Evolutionary conservation across 2,113 vertebrate genomes (phyloP).

Genomic region (Pollachius pollachius): DNA sequence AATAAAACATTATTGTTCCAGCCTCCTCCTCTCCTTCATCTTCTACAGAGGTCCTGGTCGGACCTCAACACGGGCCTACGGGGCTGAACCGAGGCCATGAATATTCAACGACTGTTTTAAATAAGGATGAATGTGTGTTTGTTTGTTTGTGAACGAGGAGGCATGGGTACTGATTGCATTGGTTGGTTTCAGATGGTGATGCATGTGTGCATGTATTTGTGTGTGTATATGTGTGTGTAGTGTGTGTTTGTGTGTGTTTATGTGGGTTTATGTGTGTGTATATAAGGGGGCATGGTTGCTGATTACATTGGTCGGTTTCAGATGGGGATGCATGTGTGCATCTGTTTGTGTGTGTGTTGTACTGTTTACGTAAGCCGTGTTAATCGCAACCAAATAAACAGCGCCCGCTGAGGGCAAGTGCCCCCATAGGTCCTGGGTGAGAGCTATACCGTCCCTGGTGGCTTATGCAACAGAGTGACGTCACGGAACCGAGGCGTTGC

Average conservation of each 20-base stretch:
- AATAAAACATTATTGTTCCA: slow-evolving; percentile 17
- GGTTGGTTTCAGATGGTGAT: neutral
- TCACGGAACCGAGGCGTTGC: slow-evolving; percentile 4
- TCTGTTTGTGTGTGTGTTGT: neutral
- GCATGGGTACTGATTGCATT: slow-evolving; percentile 31
- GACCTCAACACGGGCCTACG: slow-evolving; percentile 41
- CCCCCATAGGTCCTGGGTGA: neutral
- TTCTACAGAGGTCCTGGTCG: slow-evolving; percentile 21
- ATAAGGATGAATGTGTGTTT: neutral
- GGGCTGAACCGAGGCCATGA: slow-evolving; percentile 44
- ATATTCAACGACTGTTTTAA: slow-evolving; percentile 58
- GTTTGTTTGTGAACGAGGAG: neutral
- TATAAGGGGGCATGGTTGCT: neutral
- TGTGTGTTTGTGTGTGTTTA: too few species aligned
- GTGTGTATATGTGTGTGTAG: too few species aligned
- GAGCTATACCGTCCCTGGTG: slow-evolving; percentile 15
- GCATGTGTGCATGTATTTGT: neutral
- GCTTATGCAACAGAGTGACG: slow-evolving; percentile 27
- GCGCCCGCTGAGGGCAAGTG: slow-evolving; percentile 6
- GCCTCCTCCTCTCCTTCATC: slow-evolving; percentile 9
- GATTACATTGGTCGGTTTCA: slow-evolving; percentile 32
- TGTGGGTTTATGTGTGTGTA: neutral
- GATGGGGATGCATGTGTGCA: neutral
- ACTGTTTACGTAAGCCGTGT: slow-evolving; percentile 46
- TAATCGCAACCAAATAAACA: slow-evolving; percentile 21